Evolutionary conservation across 2,888 invertebrate genomes (phyloP), one percentile per base, ranked within the genome.

Genomic region (Amphipoea oculea): DNA sequence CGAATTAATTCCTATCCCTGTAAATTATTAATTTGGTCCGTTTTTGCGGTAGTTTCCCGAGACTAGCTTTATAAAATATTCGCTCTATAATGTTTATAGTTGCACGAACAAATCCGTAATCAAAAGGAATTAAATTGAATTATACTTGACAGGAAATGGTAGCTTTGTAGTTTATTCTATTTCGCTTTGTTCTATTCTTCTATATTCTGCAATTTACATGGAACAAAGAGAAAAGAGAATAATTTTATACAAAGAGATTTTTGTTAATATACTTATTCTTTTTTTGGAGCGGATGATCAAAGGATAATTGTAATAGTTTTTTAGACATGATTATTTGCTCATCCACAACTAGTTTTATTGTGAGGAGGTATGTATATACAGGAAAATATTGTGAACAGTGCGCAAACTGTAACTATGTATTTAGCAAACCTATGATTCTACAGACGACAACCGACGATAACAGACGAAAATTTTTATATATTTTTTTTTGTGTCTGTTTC

Each of bases 111-210:
- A 71, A 71, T 68, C 69, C 57, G 57, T 72, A 66, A 78, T 75
- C 78, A 76, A 71, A 78, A 75, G 78, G 60, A 69, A 76, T 83
- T 11, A 67, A 66, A 72, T 83, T 67, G n/a, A 81, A 85, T 75
- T 73, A 65, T 23, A 45, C 40, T 66, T 45, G 36, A 73, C 42
- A 60, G 62, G 76, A 76, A 80, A 67, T 14, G 6, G 70, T 14
- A 71, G 48, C 29, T 67, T 73, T 76, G 51, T 79, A 76, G 60
- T 67, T 79, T 42, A 67, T 66, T 69, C 63, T 36, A 75, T 79
- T 70, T 29, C 70, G 11, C 36, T 57, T 36, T 66, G 29, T 54
- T 66, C 20, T 51, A 29, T 51, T 72, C n/a, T 63, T 68, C 40
- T 74, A 20, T 45, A 17, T 51, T 73, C 57, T 57, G 23, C 0